phyloP scores from a whole-genome alignment of 1,140 invertebrate genomes.

The Asbolus verrucosus region DNA sequence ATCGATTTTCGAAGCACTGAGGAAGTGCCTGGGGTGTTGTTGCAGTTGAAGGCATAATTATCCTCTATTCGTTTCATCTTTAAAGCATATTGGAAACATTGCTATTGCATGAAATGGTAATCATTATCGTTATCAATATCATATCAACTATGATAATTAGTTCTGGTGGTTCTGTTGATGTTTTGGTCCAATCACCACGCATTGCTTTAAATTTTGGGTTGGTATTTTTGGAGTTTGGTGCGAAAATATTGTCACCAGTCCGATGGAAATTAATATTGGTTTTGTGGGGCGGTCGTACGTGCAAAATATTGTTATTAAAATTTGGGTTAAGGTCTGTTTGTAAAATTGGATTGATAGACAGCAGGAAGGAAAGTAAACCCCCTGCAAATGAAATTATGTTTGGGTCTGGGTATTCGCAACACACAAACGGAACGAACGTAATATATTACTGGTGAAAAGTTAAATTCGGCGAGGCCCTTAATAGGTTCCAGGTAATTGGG shows the following conservation, averaged over 20 bases:
- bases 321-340: constrained; percentile 2
- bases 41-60: too few relatives aligned
- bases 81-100: too few relatives aligned
- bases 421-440: constrained; percentile 27
- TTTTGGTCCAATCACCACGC: too few relatives aligned
- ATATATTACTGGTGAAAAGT: constrained; percentile 38
- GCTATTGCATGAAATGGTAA: too few relatives aligned
- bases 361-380: constrained; percentile 34
- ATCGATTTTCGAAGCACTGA: too few relatives aligned
- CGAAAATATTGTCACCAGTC: neutral
- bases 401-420: constrained; percentile 25
- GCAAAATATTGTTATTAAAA: constrained; percentile 22
- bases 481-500: constrained; percentile 37
- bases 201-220: too few relatives aligned
- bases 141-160: too few relatives aligned
- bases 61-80: too few relatives aligned
- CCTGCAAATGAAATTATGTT: constrained; percentile 36
- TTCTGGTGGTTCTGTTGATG: too few relatives aligned
- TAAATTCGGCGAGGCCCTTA: constrained; percentile 35
- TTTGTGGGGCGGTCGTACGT: neutral
- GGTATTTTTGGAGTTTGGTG: neutral
- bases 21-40: too few relatives aligned
- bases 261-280: constrained; percentile 4
- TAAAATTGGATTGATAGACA: constrained; percentile 28
- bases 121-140: too few relatives aligned